Conservation (phyloP, 2,888 invertebrate genomes). For the Tupiocoris notatus region DNA sequence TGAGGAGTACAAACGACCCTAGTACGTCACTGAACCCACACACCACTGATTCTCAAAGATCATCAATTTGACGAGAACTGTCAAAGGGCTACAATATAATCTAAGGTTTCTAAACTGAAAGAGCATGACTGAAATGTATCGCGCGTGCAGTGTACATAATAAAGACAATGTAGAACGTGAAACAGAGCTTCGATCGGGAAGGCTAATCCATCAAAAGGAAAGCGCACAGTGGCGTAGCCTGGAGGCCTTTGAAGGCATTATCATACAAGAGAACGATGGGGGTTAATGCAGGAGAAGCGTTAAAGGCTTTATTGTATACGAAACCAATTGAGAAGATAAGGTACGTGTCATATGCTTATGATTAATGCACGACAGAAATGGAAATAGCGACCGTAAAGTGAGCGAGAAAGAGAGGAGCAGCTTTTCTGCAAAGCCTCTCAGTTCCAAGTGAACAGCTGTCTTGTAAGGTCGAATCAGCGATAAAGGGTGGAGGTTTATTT, state of each 20-base stretch:
- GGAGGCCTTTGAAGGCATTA: conserved; percentile 43
- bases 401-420: background rate
- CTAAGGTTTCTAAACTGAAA: conserved; percentile 29
- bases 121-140: conserved; percentile 22
- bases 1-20: too few species aligned
- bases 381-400: background rate
- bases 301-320: conserved; percentile 33
- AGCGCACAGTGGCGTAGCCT: conserved; percentile 22
- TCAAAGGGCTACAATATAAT: conserved; percentile 18
- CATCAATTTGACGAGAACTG: background rate
- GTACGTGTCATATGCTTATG: conserved; percentile 40
- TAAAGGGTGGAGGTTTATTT: too few species aligned
- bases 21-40: too few species aligned
- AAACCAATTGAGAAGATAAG: conserved; percentile 47
- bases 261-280: conserved; percentile 26
- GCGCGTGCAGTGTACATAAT: background rate
- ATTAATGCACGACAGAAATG: conserved; percentile 41
- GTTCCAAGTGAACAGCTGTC: background rate
- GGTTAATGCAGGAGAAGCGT: conserved; percentile 39
- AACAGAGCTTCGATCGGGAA: conserved; percentile 43
- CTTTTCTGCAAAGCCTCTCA: background rate
- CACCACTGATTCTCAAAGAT: too few species aligned
- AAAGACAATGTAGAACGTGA: conserved; percentile 40
- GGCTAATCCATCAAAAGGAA: conserved; percentile 46
- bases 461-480: too few species aligned